Conservation (phyloP, 2,888 invertebrate species). For the Trilocha varians region DNA sequence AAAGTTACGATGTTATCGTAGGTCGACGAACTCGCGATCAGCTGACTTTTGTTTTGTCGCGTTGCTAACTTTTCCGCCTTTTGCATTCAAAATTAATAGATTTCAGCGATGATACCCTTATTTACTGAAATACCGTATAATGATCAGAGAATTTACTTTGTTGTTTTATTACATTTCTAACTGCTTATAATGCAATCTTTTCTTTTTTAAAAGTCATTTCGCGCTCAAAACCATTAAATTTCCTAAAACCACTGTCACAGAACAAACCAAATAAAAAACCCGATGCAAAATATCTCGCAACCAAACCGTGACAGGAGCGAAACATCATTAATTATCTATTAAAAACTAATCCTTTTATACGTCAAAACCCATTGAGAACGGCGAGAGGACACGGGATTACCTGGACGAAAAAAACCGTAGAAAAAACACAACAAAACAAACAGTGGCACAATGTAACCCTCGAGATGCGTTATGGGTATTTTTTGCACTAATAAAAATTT, state of each 20-base stretch:
- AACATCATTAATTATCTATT: conserved; percentile 70
- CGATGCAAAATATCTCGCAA: conserved; percentile 12
- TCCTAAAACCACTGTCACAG: too few relatives aligned
- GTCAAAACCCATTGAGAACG: conserved; percentile 57
- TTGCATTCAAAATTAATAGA: not conserved
- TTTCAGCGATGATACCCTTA: too few relatives aligned
- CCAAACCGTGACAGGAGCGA: conserved; percentile 29
- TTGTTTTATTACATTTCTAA: too few relatives aligned
- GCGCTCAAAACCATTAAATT: too few relatives aligned
- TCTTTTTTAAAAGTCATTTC: too few relatives aligned
- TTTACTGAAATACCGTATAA: too few relatives aligned
- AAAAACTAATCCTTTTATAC: conserved; percentile 67
- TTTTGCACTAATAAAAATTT: conserved; percentile 22
- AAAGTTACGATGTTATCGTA: conserved; percentile 71
- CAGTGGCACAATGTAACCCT: conserved; percentile 49
- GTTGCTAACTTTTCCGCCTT: conserved; percentile 9
- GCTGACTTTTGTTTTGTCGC: conserved; percentile 67
- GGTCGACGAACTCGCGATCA: conserved; percentile 59
- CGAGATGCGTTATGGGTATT: conserved; percentile 34
- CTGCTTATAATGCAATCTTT: too few relatives aligned
- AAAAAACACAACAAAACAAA: conserved; percentile 58
- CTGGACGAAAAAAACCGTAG: conserved; percentile 44
- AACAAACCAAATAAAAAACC: conserved; percentile 23
- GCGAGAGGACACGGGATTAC: conserved; percentile 66
- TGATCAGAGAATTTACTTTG: too few relatives aligned